phyloP scores from a whole-genome alignment of 1,140 invertebrate species.

The Cyclina sinensis region DNA sequence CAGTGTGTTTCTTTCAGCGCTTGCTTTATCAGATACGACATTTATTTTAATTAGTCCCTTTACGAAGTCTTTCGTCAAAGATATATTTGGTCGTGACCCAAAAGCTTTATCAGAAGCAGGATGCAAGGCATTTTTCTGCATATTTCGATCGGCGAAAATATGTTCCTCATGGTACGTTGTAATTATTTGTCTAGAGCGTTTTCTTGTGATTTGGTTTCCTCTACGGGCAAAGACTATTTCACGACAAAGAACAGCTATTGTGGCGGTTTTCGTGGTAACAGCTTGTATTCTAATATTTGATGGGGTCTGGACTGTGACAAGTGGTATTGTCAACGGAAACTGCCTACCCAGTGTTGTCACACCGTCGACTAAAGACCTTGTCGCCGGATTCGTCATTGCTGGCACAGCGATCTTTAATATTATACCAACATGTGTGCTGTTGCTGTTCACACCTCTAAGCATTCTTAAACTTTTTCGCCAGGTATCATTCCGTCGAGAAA shows the following conservation, averaged over 20 bases:
- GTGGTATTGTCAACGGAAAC: conserved; percentile 56
- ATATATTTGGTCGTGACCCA: conserved; percentile 66
- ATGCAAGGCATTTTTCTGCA: conserved; percentile 74
- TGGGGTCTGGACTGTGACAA: conserved; percentile 66
- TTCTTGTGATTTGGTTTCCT: conserved; percentile 77
- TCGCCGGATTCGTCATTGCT: conserved; percentile 10
- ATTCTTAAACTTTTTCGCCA: conserved; percentile 39
- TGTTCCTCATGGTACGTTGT: conserved; percentile 79
- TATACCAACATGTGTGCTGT: conserved; percentile 22
- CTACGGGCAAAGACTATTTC: conserved; percentile 69
- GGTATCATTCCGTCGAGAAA: not conserved
- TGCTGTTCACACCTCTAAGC: conserved; percentile 49
- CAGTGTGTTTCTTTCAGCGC: conserved; percentile 61
- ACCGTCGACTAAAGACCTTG: not conserved
- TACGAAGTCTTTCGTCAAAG: conserved; percentile 69
- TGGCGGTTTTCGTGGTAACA: not conserved
- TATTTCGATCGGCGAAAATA: conserved; percentile 74
- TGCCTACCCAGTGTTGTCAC: conserved; percentile 63
- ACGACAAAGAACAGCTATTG: conserved; percentile 42
- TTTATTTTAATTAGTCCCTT: conserved; percentile 64
- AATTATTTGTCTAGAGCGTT: conserved; percentile 74
- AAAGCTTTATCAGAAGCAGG: conserved; percentile 63
- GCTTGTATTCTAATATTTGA: conserved; percentile 45
- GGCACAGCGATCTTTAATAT: conserved; percentile 34
- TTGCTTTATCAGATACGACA: conserved; percentile 70